phyloP scores from a whole-genome alignment of 2,113 vertebrate genomes.

The Tachycineta bicolor region DNA sequence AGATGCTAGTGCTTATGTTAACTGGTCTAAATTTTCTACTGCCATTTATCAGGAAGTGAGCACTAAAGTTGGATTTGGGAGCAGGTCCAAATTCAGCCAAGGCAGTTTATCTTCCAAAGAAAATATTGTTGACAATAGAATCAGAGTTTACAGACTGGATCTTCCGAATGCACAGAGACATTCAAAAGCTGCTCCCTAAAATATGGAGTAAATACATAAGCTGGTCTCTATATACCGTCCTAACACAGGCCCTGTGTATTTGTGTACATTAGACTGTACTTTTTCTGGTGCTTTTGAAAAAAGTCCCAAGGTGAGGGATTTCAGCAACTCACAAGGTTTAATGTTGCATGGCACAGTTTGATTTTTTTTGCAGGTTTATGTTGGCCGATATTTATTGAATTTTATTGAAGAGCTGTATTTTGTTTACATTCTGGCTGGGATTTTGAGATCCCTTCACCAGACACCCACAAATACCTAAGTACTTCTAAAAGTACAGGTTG shows the following conservation, averaged over 20 bases:
- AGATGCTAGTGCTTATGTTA: slow-evolving; percentile 20
- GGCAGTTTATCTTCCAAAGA: slow-evolving; percentile 24
- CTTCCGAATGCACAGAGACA: neutral
- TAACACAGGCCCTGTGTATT: neutral
- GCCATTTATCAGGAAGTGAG: neutral
- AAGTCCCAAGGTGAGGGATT: slow-evolving; percentile 22
- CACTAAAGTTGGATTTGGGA: neutral
- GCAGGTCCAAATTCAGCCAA: neutral
- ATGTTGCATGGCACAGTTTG: slow-evolving; percentile 40
- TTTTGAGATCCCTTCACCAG: slow-evolving; percentile 56
- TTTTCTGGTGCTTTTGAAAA: slow-evolving; percentile 54
- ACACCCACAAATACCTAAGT: slow-evolving; percentile 58
- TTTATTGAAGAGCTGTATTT: slow-evolving; percentile 66
- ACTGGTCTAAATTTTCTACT: neutral
- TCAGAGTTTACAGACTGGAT: neutral
- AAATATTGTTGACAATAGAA: slow-evolving; percentile 30
- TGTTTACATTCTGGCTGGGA: slow-evolving; percentile 73
- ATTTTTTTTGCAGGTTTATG: slow-evolving; percentile 47
- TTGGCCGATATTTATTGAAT: slow-evolving; percentile 65
- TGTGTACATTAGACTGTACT: neutral
- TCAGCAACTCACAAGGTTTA: slow-evolving; percentile 60
- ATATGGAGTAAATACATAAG: neutral
- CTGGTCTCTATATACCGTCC: neutral
- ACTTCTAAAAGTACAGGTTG: slow-evolving; percentile 58
- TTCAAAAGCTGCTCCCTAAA: neutral